Evolutionary conservation across 2,797 vertebrate species (phyloP).

Genomic region (Pithecia hirsuta): DNA sequence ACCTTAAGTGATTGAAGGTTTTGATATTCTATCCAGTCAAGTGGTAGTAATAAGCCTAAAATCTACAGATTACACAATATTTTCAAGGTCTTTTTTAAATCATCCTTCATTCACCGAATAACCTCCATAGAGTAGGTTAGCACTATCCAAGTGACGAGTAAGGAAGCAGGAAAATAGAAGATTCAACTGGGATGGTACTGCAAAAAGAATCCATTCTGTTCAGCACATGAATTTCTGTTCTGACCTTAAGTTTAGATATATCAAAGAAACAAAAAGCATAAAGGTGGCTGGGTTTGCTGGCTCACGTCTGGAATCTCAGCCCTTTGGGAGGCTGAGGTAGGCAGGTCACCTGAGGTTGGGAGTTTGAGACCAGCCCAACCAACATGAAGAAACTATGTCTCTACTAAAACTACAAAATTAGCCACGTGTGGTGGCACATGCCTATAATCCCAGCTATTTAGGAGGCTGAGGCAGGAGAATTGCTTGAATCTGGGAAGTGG

Average conservation of each 20-base stretch:
- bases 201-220: background rate
- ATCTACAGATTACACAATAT: background rate
- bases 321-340: background rate
- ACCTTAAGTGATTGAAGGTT: constrained; percentile 43
- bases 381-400: background rate
- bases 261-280: background rate
- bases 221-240: background rate
- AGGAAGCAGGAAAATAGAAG: constrained; percentile 8
- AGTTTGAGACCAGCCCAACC: background rate
- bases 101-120: constrained; percentile 13
- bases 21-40: constrained; percentile 12
- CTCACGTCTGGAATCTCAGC: background rate
- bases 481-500: background rate
- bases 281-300: background rate
- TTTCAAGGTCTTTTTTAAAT: background rate
- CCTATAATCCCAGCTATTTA: background rate
- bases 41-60: constrained; percentile 11
- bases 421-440: background rate
- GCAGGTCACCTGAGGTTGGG: background rate
- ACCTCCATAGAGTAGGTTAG: background rate
- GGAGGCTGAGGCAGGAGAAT: background rate
- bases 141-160: background rate
- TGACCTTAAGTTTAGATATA: background rate
- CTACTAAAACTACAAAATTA: background rate
- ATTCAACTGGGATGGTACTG: background rate